Evolutionary conservation across 2,113 vertebrate genomes (phyloP).

Genomic region (Rallus limicola): DNA sequence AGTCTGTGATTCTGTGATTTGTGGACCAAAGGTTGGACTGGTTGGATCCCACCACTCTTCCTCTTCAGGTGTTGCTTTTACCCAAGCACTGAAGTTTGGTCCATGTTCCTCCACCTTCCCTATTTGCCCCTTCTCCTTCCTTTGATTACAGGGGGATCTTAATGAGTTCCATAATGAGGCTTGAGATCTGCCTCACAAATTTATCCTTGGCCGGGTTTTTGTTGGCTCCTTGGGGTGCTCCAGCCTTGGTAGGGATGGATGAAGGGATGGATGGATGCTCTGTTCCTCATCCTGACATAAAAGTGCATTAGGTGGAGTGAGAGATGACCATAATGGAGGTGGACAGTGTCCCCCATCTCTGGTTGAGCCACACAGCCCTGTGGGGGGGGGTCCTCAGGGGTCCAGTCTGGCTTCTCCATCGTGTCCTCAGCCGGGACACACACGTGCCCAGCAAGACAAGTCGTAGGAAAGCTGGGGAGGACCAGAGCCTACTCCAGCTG

Average conservation of each 20-base stretch:
- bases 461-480: neutral
- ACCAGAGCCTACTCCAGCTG: neutral
- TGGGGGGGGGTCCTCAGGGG: neutral
- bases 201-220: neutral
- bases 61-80: neutral
- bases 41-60: neutral
- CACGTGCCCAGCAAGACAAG: neutral
- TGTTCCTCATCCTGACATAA: neutral
- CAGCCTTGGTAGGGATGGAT: neutral
- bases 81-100: neutral
- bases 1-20: no score
- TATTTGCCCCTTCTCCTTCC: neutral
- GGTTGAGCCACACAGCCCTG: neutral
- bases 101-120: neutral
- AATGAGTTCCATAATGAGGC: neutral
- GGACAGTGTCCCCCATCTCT: neutral
- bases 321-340: neutral
- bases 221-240: neutral
- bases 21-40: neutral
- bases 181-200: neutral
- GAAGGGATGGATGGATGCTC: neutral
- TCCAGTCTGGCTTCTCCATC: neutral
- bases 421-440: rapidly evolving
- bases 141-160: neutral
- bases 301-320: neutral